A percentile compares a stretch with the other conserved stretches of the same genome.
Evolutionary conservation across 1,140 invertebrate species (phyloP).

Genomic region (Ruditapes philippinarum): DNA sequence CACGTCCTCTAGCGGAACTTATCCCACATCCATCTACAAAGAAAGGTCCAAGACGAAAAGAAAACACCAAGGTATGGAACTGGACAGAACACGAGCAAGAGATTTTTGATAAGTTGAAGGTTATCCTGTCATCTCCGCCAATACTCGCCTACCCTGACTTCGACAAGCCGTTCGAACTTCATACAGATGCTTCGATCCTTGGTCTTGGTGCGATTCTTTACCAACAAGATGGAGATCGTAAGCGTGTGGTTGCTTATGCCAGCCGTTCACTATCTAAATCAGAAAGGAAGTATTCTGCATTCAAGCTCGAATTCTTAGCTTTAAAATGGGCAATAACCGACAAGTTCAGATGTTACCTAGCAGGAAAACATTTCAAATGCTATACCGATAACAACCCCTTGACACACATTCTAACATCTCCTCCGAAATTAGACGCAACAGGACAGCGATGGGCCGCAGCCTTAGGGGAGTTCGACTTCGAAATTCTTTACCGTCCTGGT

Average conservation of each 20-base stretch:
- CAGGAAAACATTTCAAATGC: conserved; percentile 30
- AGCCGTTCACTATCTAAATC: conserved; percentile 38
- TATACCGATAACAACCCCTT: conserved; percentile 60
- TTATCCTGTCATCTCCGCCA: neutral
- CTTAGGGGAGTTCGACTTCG: conserved; percentile 53
- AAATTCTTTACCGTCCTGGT: conserved; percentile 56
- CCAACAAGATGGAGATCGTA: neutral
- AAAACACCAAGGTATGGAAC: neutral
- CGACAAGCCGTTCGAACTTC: neutral
- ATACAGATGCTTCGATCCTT: neutral
- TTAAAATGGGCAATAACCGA: conserved; percentile 63
- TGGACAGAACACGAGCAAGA: neutral
- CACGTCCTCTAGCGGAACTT: neutral
- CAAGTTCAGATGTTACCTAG: conserved; percentile 62
- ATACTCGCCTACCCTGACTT: neutral
- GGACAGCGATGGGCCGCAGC: conserved; percentile 65
- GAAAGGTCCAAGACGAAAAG: neutral
- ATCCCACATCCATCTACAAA: neutral
- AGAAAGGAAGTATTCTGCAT: conserved; percentile 47
- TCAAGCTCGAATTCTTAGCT: conserved; percentile 39
- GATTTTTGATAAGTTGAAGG: neutral
- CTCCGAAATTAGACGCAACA: conserved; percentile 62
- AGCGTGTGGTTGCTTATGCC: conserved; percentile 7
- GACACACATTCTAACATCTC: conserved; percentile 58
- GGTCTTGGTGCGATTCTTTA: conserved; percentile 29